Evolutionary conservation across 2,113 vertebrate genomes (phyloP), one percentile per base, ranked within the genome.

Genomic region (Xyrauchen texanus): DNA sequence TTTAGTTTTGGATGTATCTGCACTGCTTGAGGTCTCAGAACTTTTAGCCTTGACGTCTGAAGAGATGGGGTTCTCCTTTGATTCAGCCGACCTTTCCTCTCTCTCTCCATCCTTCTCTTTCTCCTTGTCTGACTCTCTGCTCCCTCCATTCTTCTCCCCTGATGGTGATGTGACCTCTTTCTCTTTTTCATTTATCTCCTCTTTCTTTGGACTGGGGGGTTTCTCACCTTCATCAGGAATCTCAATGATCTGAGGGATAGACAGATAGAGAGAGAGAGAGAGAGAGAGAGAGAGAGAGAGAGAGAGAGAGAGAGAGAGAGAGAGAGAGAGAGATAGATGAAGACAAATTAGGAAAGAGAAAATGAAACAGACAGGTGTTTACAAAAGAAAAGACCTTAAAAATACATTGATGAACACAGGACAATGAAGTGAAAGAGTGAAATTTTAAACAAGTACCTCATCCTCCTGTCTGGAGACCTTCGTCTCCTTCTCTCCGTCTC

Each of bases 1-100:
- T 95, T 95, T 98, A 78, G 86, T 79, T 60, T 95, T 95, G 2
- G 93, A 91, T 77, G 95, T 90, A 45, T 95, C 95, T 64, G 88
- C 69, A 80, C 92, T 93, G 64, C 87, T 92, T 74, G 94, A 94
- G 46, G 83, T 90, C 70, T 96, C 94, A 0, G 85, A 84, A 57
- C 77, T 70, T 58, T 93, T 92, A 51, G 68, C 79, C 77, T 91
- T 93, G 49, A 86, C 79, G 45, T 91, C 89, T 21, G 85, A 58
- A 72, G 69, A 58, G 0, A 62, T 66, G 13, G 66, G 77, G 0
- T 0, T 6, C 21, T 89, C 88, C 45, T 88, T 86, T 2, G 42
- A 73, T 34, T 34, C 3, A 34, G 21, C 21, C 21, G 3, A 34
- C 42, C 89, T 88, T 52, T 86, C 85, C 60, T 95, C 95, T 74